Evolutionary conservation across 2,797 vertebrate genomes (phyloP).

Genomic region (Orestias chungarensis): DNA sequence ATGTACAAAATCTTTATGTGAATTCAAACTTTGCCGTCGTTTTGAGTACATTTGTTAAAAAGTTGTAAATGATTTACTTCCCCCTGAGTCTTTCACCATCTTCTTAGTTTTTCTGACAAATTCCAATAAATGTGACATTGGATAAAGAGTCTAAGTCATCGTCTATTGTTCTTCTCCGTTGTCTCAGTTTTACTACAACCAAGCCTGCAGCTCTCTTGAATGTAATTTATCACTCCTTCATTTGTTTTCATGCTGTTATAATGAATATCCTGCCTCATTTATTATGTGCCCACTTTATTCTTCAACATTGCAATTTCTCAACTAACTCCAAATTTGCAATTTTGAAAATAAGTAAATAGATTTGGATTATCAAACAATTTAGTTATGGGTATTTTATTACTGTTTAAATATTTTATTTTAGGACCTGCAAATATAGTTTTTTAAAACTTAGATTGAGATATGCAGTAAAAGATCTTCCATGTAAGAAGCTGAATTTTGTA

Average conservation of each 20-base stretch:
- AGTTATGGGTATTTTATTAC: neutral
- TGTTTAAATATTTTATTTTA: neutral
- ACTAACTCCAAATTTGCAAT: neutral
- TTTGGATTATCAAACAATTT: neutral
- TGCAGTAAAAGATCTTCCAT: too few species aligned
- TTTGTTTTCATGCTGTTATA: neutral
- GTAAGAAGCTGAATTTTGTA: too few species aligned
- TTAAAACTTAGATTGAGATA: too few species aligned
- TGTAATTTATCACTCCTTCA: constrained; percentile 1
- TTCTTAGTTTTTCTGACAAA: neutral
- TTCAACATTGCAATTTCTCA: constrained; percentile 22
- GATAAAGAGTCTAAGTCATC: constrained; percentile 22
- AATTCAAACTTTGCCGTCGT: constrained; percentile 2
- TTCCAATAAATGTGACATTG: constrained; percentile 4
- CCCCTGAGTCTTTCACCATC: neutral
- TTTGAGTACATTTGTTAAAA: neutral
- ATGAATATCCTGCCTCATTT: neutral
- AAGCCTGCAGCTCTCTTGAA: constrained; percentile 32
- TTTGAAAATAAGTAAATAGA: neutral
- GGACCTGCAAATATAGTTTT: neutral
- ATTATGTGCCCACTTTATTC: neutral
- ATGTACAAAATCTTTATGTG: neutral
- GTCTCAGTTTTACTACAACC: constrained; percentile 42
- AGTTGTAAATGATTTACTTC: constrained; percentile 6
- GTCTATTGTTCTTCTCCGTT: constrained; percentile 59